These are phyloP conservation scores for Gerris lacustris DNA, from an alignment of 2,888 invertebrate genomes.

Conservation along the genomic window DNA sequence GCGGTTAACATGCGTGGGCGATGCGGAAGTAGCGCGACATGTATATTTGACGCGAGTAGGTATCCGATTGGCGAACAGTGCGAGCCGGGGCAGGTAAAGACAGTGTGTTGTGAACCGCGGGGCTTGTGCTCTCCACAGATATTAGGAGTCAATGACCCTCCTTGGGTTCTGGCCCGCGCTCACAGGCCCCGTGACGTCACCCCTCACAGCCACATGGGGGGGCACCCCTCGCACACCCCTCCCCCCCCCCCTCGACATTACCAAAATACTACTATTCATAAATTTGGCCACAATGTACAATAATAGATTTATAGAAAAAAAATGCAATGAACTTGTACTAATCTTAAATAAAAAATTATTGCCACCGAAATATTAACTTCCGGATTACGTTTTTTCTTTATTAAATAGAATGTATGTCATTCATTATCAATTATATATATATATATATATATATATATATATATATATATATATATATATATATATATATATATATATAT, in stretches of 20 bases:
- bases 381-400: no score
- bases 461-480: no score
- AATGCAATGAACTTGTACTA: no score
- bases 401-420: no score
- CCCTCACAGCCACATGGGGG: neutral
- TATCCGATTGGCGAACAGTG: conserved; percentile 2
- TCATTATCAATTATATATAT: no score
- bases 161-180: neutral
- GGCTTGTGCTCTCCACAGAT: conserved; percentile 2
- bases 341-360: no score
- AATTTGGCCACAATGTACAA: neutral
- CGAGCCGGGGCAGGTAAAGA: neutral
- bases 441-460: no score
- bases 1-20: neutral
- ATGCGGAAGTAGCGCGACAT: neutral
- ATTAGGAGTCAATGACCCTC: conserved; percentile 5
- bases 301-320: no score
- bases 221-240: neutral
- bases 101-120: neutral
- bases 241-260: neutral
- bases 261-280: conserved; percentile 5
- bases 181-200: neutral
- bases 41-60: neutral
- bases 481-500: no score
- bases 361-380: no score